Base-by-base conservation (phyloP, 1,140 invertebrate species). In the Dreissena rostriformis region DNA sequence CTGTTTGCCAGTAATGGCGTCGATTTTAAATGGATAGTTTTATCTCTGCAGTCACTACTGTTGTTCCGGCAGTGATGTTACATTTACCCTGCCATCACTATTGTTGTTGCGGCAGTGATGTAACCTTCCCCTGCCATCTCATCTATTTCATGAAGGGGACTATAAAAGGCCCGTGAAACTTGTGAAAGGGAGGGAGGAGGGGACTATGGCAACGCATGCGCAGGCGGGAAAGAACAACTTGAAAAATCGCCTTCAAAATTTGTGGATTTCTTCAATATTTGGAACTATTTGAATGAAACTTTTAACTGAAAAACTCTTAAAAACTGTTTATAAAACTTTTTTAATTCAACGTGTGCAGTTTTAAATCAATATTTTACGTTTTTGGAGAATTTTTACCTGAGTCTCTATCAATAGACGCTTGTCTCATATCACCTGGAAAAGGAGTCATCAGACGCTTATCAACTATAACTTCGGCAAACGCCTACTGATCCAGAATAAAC, bases 231-330 rank as follows among this genome's bases (percentile, higher is more conserved):
- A 57, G 12, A 57, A 14, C 53, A 14, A 57, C 12, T 19, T 57
- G 53, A n/a, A 57, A 57, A 14, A 14, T 57, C 53, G n/a, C 53
- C 12, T 57, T 19, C 12, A 57, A 19, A 57, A 57, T 14, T 14
- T 14, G 12, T 57, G 53, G 19, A 57, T 57, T 57, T 57, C 53
- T 57, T 57, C 53, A 19, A 57, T 57, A 57, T 19, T 19, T 57
- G 53, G 53, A 57, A 57, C 53, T 57, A n/a, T 57, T 57, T 57
- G n/a, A 57, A 57, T 57, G 53, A 57, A 57, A 12, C 19, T 57
- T 57, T 57, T 57, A 57, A 57, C 53, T 19, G 19, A 57, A 19
- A 19, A 57, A 14, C 12, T 19, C 19, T 57, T 57, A 14, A 57
- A 14, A 57, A 57, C 12, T 57, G 53, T 57, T 57, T 57, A 14